phyloP scores from a whole-genome alignment of 2,113 vertebrate genomes.

The Rallus limicola region DNA sequence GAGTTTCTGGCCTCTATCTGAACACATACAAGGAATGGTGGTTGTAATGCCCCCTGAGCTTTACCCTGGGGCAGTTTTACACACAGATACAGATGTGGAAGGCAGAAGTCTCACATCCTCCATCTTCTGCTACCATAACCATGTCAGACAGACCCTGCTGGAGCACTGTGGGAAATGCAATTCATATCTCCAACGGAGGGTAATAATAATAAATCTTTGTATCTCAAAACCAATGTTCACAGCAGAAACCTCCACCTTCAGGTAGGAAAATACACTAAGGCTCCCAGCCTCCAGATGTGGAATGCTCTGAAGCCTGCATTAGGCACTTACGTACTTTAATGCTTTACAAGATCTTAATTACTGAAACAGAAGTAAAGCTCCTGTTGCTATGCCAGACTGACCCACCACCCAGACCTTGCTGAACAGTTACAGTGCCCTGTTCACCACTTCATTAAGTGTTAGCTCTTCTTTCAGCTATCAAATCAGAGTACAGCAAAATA shows the following conservation, averaged over 20 bases:
- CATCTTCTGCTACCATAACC: background rate
- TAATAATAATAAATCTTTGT: background rate
- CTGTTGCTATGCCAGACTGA: background rate
- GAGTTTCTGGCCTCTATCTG: background rate
- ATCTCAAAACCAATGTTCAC: background rate
- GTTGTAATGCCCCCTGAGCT: background rate
- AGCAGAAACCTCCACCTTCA: background rate
- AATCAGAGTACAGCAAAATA: background rate
- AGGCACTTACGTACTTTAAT: background rate
- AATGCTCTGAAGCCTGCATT: background rate
- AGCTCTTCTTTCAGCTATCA: background rate
- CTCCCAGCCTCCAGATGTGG: background rate
- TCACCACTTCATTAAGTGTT: background rate
- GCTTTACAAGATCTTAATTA: background rate
- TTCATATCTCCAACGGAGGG: background rate
- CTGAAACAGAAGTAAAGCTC: background rate
- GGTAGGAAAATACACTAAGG: background rate
- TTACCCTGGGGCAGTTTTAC: background rate
- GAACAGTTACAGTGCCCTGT: background rate
- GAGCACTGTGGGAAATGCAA: background rate
- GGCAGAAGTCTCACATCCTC: background rate
- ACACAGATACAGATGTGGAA: background rate
- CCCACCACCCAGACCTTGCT: background rate
- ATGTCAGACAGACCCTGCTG: background rate
- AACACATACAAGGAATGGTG: background rate